Base-by-base conservation (phyloP, 2,113 vertebrate genomes). In the Chascanopsetta lugubris region DNA sequence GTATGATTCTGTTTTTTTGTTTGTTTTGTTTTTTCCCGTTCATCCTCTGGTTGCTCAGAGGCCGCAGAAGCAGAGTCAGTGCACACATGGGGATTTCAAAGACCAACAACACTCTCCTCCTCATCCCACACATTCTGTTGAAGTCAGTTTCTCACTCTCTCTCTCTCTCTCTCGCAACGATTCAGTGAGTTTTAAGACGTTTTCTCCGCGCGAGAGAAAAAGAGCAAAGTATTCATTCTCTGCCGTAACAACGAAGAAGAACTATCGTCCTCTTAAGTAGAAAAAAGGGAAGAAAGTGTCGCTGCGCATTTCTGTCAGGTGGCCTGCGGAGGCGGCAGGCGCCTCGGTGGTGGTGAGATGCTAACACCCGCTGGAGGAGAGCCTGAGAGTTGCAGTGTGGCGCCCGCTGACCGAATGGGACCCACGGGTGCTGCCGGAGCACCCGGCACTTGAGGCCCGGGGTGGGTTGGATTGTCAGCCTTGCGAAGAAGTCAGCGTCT, bases 201-300 rank as follows among this genome's bases (percentile, higher is more conserved):
- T 77, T 87, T 86, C 75, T 85, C 82, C 50, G 47, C 83, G 80
- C 79, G 82, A 85, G 76, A 88, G 73, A 85, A 84, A 43, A 43
- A 20, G 26, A 75, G 74, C 84, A 87, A 88, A 86, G 69, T 48
- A 65, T 86, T n/a, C 70, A 75, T 79, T 88, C 65, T 85, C 72
- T 58, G 69, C 43, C 85, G 85, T 63, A 83, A 82, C 71, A 64
- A 78, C 32, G 82, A n/a, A 81, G 63, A 82, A 80, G 69, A 80
- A 84, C 72, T 49, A 83, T 75, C 10, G 47, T 80, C 72, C 64
- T 83, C 69, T 66, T 85, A 85, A 85, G 87, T 90, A 73, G 87
- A 90, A 88, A 85, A 82, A 87, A 88, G 84, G 85, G 86, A 91
- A 90, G 85, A 92, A 92, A 92, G 90, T 92, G 92, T 91, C 90